Evolutionary conservation across 2,797 vertebrate genomes (phyloP).

Genomic region (Carcharodon carcharias): DNA sequence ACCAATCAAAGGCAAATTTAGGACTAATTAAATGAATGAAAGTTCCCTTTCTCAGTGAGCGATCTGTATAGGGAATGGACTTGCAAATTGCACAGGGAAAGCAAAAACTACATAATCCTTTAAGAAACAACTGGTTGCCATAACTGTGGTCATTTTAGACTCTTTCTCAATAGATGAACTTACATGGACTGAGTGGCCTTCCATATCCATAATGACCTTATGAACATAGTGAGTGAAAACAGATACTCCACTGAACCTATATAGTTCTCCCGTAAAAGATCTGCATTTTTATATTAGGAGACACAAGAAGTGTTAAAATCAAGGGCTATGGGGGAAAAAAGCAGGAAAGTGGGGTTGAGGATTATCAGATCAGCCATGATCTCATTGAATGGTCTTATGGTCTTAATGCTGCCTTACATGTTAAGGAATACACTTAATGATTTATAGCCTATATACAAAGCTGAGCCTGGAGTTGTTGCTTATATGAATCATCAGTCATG

Average conservation of each 20-base stretch:
- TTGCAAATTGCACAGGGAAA: not conserved
- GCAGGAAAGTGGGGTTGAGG: too few species aligned
- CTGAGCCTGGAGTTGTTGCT: not conserved
- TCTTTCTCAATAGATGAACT: not conserved
- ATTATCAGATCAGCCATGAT: too few species aligned
- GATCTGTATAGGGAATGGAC: not conserved
- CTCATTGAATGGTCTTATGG: too few species aligned
- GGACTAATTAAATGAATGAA: not conserved
- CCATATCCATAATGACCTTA: not conserved
- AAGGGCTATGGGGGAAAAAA: too few species aligned
- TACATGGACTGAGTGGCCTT: not conserved
- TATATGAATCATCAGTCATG: not conserved
- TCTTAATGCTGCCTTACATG: not conserved
- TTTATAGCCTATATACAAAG: not conserved
- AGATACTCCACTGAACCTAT: not conserved
- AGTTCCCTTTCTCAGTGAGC: not conserved
- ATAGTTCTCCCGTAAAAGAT: not conserved
- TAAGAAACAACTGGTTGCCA: not conserved
- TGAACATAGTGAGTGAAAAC: not conserved
- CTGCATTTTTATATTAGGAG: not conserved
- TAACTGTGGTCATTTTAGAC: not conserved
- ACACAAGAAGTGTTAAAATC: not conserved
- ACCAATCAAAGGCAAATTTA: not conserved
- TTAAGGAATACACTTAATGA: not conserved
- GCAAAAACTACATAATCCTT: not conserved